Percentiles rank a stretch among this genome's conserved stretches.
phyloP scores from a whole-genome alignment of 2,113 vertebrate genomes.

The Rhinolophus sinicus region DNA sequence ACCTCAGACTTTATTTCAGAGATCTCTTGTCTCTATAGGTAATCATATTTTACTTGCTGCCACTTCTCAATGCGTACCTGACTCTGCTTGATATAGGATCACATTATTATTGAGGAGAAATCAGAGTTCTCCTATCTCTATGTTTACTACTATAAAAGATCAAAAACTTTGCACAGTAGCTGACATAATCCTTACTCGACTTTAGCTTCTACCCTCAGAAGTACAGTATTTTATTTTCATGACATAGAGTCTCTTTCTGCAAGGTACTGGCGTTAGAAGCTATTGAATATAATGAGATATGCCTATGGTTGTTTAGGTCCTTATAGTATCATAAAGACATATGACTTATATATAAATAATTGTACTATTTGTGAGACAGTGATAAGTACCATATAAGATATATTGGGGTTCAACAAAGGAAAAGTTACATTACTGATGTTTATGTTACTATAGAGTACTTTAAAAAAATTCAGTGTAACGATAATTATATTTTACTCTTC shows the following conservation, averaged over 20 bases:
- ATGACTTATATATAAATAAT: constrained; percentile 13
- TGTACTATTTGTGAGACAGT: not conserved
- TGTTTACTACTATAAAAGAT: not conserved
- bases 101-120: not conserved
- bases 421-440: not conserved
- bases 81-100: not conserved
- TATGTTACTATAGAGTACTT: not conserved
- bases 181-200: not conserved
- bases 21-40: not conserved
- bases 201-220: constrained; percentile 2
- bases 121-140: not conserved
- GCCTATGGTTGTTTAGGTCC: not conserved
- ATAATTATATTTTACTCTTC: not conserved
- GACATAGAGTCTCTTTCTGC: not conserved
- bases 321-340: constrained; percentile 19
- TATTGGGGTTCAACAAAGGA: not conserved
- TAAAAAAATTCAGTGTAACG: not conserved
- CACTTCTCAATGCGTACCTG: not conserved
- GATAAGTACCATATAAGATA: not conserved
- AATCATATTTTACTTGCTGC: not conserved
- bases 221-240: not conserved
- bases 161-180: not conserved
- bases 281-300: not conserved
- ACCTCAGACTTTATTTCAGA: not conserved
- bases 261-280: not conserved